Evolutionary conservation across 1,140 invertebrate species (phyloP).

Genomic region (Drosophila nigrodunni): DNA sequence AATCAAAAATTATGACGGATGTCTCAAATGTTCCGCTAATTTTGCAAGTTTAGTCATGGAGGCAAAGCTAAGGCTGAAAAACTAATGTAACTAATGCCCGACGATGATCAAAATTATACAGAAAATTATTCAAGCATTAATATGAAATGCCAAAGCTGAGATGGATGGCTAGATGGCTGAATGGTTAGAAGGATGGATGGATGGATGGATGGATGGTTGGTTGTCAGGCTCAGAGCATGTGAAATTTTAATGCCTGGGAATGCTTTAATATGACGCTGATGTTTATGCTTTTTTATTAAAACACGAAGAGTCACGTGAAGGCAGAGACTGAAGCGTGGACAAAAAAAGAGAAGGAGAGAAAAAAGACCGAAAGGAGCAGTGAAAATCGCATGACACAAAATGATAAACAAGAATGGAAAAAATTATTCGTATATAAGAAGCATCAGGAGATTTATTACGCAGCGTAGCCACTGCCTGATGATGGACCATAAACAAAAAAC

Average conservation of each 20-base stretch:
- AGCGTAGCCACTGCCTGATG: slow-evolving; percentile 64
- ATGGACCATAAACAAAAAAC: slow-evolving; percentile 72
- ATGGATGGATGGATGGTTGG: slow-evolving; percentile 31
- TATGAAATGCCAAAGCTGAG: slow-evolving; percentile 77
- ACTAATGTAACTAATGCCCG: slow-evolving; percentile 73
- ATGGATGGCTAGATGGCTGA: slow-evolving; percentile 63
- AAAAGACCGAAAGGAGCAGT: slow-evolving; percentile 41
- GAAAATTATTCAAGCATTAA: slow-evolving; percentile 80
- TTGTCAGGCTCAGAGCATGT: slow-evolving; percentile 65
- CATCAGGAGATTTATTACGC: slow-evolving; percentile 80
- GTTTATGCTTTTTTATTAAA: slow-evolving; percentile 69
- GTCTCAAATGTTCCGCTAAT: slow-evolving; percentile 57
- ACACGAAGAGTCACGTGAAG: slow-evolving; percentile 55
- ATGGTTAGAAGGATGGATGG: slow-evolving; percentile 41
- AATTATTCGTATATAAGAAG: slow-evolving; percentile 33
- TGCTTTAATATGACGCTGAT: slow-evolving; percentile 75
- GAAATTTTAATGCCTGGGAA: slow-evolving; percentile 81
- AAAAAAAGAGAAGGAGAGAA: slow-evolving; percentile 49
- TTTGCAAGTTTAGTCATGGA: slow-evolving; percentile 38
- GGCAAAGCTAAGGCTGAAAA: slow-evolving; percentile 34
- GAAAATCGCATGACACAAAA: slow-evolving; percentile 81
- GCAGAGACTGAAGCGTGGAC: slow-evolving; percentile 26
- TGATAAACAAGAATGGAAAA: slow-evolving; percentile 79
- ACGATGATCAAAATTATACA: slow-evolving; percentile 68
- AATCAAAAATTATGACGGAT: slow-evolving; percentile 18